These are phyloP conservation scores for Polypedilum pembai DNA, from an alignment of 1,140 invertebrate species.

Conservation along the genomic window DNA sequence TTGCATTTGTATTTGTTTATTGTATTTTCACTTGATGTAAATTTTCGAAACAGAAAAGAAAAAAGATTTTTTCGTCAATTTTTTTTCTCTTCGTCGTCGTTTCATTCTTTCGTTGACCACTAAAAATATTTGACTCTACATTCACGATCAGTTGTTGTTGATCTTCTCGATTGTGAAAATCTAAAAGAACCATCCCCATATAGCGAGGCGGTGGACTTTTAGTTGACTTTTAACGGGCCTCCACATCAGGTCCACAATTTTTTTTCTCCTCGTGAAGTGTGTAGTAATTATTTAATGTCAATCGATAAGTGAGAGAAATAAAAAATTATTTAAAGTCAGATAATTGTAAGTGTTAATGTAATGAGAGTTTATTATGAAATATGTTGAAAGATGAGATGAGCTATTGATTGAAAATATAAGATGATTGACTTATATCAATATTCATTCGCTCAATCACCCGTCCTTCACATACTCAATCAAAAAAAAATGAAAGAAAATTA, in stretches of 20 bases:
- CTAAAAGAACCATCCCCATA: not conserved
- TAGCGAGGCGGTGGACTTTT: not conserved
- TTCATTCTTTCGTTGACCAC: constrained; percentile 26
- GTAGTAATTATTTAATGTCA: constrained; percentile 27
- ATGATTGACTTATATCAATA: too few species aligned
- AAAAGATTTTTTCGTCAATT: constrained; percentile 17
- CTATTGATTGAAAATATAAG: too few species aligned
- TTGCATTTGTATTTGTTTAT: constrained; percentile 24
- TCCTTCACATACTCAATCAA: not conserved
- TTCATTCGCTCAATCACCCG: too few species aligned
- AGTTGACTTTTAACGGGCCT: constrained; percentile 13
- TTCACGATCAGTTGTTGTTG: constrained; percentile 27
- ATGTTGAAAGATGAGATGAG: not conserved
- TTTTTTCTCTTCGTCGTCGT: constrained; percentile 10
- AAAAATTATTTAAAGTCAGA: not conserved
- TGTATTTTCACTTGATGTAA: constrained; percentile 28
- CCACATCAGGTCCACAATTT: not conserved
- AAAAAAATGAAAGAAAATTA: not conserved
- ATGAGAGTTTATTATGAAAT: not conserved
- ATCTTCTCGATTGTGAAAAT: constrained; percentile 27
- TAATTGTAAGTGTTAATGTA: constrained; percentile 16
- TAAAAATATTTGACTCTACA: constrained; percentile 26
- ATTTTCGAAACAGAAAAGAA: not conserved
- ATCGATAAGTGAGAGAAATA: constrained; percentile 10
- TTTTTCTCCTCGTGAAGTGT: constrained; percentile 23